These are phyloP conservation scores for Fopius arisanus DNA, from an alignment of 1,140 invertebrate species.

Conservation along the genomic window DNA sequence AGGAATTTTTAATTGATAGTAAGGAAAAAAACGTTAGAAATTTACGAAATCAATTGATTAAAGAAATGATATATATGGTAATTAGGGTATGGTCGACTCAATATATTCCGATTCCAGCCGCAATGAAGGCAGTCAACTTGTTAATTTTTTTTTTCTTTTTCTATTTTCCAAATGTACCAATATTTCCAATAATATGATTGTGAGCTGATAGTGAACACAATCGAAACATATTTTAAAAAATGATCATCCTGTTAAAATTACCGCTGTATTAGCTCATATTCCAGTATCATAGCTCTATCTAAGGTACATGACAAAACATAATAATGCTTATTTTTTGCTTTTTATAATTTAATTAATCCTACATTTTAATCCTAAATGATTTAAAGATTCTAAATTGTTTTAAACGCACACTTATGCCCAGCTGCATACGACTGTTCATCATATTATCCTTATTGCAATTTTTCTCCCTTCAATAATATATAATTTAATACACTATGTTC, in stretches of 20 bases:
- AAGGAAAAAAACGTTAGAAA: too few species aligned
- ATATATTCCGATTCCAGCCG: too few species aligned
- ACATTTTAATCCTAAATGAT: background rate
- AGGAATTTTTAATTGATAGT: too few species aligned
- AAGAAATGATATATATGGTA: too few species aligned
- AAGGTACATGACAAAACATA: slow-evolving; percentile 55
- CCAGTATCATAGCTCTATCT: slow-evolving; percentile 33
- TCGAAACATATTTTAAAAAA: too few species aligned
- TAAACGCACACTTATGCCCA: slow-evolving; percentile 56
- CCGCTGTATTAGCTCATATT: slow-evolving; percentile 34
- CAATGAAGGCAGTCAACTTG: too few species aligned
- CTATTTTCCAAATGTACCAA: too few species aligned
- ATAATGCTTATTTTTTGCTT: slow-evolving; percentile 49
- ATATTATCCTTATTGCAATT: slow-evolving; percentile 39
- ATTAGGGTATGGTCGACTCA: too few species aligned
- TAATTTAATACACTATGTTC: slow-evolving; percentile 62
- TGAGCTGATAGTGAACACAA: too few species aligned
- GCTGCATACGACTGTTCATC: slow-evolving; percentile 50
- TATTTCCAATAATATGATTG: too few species aligned
- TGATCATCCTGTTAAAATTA: slow-evolving; percentile 21
- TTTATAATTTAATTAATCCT: slow-evolving; percentile 47
- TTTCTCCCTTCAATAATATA: slow-evolving; percentile 50
- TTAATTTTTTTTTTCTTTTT: too few species aligned
- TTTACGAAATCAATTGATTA: too few species aligned
- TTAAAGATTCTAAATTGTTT: slow-evolving; percentile 44